Base-by-base conservation (phyloP, 2,113 vertebrate genomes). In the Myotis lucifugus region DNA sequence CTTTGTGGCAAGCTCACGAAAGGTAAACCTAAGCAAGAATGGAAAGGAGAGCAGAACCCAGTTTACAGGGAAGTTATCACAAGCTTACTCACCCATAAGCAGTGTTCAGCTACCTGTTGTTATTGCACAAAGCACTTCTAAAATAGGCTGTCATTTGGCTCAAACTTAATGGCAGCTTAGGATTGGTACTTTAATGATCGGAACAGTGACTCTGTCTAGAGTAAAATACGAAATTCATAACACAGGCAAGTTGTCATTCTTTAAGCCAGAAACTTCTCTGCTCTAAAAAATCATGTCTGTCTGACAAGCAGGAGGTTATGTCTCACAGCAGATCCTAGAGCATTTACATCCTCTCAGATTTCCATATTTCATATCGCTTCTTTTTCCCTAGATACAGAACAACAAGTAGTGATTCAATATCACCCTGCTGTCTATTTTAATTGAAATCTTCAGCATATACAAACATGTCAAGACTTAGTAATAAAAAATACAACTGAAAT, bases 121-220 rank as follows among this genome's bases (percentile, higher is more conserved):
- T 97, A 97, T 95, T 91, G 78, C 93, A 83, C 88, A 96, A 86
- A 89, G 93, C 94, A 93, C 32, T 97, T 98, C 88, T 93, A 97
- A 94, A 96, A 98, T 94, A 97, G 48, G 48, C 81, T 98, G 96
- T 97, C 97, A 97, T 98, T 98, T 97, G 96, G 72, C 88, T 98
- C 37, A 74, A 88, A 95, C 83, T 97, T 98, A 98, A 97, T 96
- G 96, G 97, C 97, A 98, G 97, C 70, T 96, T 94, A 97, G 89
- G 85, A 97, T 90, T 79, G 87, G 34, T 94, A 95, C 91, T 98
- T 97, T 96, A 97, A 96, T 98, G 97, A 98, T 88, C 84, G 94
- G 86, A 98, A 97, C 89, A 97, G 85, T 42, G 91, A 97, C 34
- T 91, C 34, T 95, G 94, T 95, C 96, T 97, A 97, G 87, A 67